Evolutionary conservation across 2,797 vertebrate genomes (phyloP).

Genomic region (Ptychobarbus kaznakovi): DNA sequence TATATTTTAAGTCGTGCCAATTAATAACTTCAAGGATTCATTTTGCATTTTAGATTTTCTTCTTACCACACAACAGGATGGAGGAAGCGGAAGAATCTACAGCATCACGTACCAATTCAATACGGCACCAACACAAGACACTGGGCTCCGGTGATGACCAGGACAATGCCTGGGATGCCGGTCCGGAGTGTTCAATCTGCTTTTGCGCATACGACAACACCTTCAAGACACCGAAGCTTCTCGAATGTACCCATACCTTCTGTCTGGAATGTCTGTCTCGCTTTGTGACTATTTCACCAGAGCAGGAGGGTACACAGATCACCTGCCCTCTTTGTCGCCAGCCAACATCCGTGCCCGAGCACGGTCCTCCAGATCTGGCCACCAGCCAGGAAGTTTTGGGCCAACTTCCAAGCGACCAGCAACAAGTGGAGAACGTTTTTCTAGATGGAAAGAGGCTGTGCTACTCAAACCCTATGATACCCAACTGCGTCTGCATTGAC

Average conservation of each 20-base stretch:
- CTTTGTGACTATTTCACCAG: slow-evolving; percentile 72
- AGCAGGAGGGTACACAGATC: slow-evolving; percentile 71
- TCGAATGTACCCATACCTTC: slow-evolving; percentile 83
- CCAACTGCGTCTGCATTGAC: slow-evolving; percentile 76
- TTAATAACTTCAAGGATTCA: not conserved
- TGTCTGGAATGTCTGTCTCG: slow-evolving; percentile 86
- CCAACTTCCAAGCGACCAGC: slow-evolving; percentile 77
- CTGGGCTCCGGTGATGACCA: slow-evolving; percentile 38
- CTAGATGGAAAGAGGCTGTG: slow-evolving; percentile 84
- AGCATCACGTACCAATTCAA: not conserved
- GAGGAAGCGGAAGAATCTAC: slow-evolving; percentile 32
- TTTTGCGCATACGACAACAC: slow-evolving; percentile 83
- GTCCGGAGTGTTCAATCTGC: slow-evolving; percentile 85
- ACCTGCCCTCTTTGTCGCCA: slow-evolving; percentile 84
- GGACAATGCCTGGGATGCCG: slow-evolving; percentile 67
- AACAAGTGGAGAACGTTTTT: slow-evolving; percentile 78
- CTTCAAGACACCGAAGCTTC: slow-evolving; percentile 85
- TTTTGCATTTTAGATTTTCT: slow-evolving; percentile 20
- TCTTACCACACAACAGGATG: slow-evolving; percentile 41
- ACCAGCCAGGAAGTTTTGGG: slow-evolving; percentile 81
- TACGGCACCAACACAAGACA: not conserved
- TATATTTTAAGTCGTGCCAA: not conserved
- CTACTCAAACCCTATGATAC: slow-evolving; percentile 67
- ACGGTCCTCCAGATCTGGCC: slow-evolving; percentile 75
- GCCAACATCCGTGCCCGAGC: slow-evolving; percentile 75